A percentile compares a stretch with the other conserved stretches of the same genome.
phyloP scores from a whole-genome alignment of 2,797 vertebrate genomes.

The Anguilla anguilla region DNA sequence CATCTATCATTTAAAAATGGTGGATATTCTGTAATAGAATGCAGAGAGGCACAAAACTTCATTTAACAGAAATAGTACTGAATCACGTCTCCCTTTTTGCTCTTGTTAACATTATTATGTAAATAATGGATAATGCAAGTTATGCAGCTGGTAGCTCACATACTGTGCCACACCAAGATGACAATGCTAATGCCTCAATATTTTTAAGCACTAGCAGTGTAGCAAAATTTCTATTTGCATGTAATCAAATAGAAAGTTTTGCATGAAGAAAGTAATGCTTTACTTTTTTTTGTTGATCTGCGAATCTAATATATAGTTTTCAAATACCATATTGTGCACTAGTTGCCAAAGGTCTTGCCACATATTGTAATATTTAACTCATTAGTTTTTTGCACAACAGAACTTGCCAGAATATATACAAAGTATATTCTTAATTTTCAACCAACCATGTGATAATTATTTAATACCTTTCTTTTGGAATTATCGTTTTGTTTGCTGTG shows the following conservation, averaged over 20 bases:
- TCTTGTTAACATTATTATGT: neutral
- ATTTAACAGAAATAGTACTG: neutral
- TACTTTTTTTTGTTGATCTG: neutral
- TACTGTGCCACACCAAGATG: neutral
- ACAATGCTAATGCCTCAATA: neutral
- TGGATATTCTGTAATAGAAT: neutral
- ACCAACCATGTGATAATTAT: neutral
- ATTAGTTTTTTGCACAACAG: neutral
- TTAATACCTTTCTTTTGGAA: neutral
- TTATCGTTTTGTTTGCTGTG: neutral
- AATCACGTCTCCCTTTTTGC: neutral
- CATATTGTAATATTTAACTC: neutral
- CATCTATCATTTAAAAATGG: too few relatives aligned
- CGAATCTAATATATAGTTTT: neutral
- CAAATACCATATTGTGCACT: neutral
- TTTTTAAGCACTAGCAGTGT: neutral
- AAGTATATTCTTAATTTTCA: neutral
- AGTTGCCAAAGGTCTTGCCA: neutral
- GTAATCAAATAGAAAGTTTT: neutral
- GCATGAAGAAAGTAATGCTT: neutral
- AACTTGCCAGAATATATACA: neutral
- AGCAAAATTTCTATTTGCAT: neutral
- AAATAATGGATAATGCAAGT: neutral
- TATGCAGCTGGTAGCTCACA: neutral
- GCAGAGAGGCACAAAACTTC: neutral